Percentiles rank a stretch among this genome's conserved stretches.
These are phyloP conservation scores for Argentina silus DNA, from an alignment of 2,797 vertebrate species.

Conservation along the genomic window DNA sequence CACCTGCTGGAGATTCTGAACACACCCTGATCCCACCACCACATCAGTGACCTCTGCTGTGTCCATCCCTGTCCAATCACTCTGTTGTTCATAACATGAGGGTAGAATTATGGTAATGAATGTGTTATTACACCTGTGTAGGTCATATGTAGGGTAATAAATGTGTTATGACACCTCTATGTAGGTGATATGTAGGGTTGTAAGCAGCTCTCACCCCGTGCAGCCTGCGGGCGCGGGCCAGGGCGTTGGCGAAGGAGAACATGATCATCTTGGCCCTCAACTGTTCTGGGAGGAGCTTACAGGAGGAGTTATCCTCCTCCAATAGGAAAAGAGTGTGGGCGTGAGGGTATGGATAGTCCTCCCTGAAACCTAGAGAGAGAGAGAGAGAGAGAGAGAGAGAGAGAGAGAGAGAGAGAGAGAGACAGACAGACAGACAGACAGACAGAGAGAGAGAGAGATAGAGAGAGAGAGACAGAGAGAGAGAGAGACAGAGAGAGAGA, in stretches of 20 bases:
- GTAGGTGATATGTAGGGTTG: background rate
- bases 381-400: background rate
- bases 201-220: conserved; percentile 79
- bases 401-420: background rate
- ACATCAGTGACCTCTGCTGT: no score
- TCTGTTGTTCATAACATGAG: no score
- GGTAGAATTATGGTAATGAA: no score
- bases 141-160: background rate
- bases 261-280: conserved; percentile 92
- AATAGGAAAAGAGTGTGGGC: conserved; percentile 89
- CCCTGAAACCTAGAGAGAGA: conserved; percentile 75
- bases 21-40: no score
- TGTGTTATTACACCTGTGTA: background rate
- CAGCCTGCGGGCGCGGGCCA: conserved; percentile 82
- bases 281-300: conserved; percentile 82
- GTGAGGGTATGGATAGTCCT: conserved; percentile 81
- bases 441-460: background rate
- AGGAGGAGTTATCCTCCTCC: conserved; percentile 63
- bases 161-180: background rate
- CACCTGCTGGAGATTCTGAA: no score
- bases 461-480: background rate
- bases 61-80: no score
- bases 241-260: conserved; percentile 89
- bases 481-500: background rate
- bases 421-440: background rate